A percentile compares a stretch with the other conserved stretches of the same genome.
phyloP scores from a whole-genome alignment of 53 echinoderm and acorn worm species.

The Arbacia lixula region DNA sequence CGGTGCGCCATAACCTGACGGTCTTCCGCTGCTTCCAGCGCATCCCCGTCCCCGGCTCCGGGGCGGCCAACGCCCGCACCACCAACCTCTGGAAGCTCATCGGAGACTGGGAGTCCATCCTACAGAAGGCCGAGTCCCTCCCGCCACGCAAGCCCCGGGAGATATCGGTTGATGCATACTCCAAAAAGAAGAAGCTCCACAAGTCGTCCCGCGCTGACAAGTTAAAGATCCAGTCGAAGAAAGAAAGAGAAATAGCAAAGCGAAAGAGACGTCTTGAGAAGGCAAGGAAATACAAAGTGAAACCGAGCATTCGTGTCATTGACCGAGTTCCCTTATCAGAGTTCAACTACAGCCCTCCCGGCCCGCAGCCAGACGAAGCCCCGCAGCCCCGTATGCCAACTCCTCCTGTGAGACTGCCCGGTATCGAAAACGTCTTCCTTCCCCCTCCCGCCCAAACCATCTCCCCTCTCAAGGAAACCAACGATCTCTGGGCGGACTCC shows the following conservation, averaged over 20 bases:
- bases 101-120: constrained; percentile 22
- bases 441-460: constrained; percentile 25
- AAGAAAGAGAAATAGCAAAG: constrained; percentile 18
- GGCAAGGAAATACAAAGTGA: background rate
- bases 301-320: background rate
- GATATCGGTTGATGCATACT: background rate
- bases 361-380: background rate
- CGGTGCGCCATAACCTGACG: constrained; percentile 83
- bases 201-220: background rate
- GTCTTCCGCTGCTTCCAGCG: constrained; percentile 72
- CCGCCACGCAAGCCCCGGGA: background rate
- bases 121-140: constrained; percentile 7
- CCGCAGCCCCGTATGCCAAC: constrained; percentile 23
- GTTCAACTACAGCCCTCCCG: background rate
- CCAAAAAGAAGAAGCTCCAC: constrained; percentile 19
- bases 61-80: background rate
- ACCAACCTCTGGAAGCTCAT: constrained; percentile 14
- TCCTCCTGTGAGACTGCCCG: constrained; percentile 33
- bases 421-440: constrained; percentile 36
- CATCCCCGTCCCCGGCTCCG: background rate
- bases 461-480: constrained; percentile 1
- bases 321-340: background rate
- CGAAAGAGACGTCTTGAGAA: constrained; percentile 19
- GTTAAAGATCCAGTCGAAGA: background rate
- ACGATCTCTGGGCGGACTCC: constrained; percentile 1